These are phyloP conservation scores for Eristalinus aeneus DNA, from an alignment of 2,888 invertebrate genomes.

Conservation along the genomic window DNA sequence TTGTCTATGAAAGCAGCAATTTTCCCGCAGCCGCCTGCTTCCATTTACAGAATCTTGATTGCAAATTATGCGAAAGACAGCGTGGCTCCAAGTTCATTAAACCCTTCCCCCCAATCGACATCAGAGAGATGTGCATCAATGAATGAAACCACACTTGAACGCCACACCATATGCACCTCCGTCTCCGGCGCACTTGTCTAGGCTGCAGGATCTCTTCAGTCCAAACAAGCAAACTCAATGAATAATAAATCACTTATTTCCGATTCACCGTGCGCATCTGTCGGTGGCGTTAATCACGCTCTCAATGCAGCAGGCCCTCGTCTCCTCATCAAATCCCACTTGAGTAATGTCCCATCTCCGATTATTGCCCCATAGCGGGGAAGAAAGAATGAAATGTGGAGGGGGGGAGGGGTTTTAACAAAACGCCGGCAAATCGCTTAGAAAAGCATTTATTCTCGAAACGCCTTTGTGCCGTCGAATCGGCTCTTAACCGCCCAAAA, in stretches of 20 bases:
- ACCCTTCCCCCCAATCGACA: no score
- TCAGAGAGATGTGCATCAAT: not conserved
- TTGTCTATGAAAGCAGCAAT: not conserved
- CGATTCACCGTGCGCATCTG: not conserved
- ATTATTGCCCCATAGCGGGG: not conserved
- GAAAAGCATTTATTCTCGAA: constrained; percentile 5
- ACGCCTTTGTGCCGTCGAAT: not conserved
- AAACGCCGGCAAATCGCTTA: constrained; percentile 26
- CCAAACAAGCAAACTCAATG: not conserved
- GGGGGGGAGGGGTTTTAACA: not conserved
- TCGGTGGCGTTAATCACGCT: not conserved
- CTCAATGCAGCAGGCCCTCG: not conserved
- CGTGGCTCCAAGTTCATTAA: no score
- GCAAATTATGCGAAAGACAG: no score
- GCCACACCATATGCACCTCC: not conserved
- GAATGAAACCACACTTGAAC: not conserved
- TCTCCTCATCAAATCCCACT: constrained; percentile 3
- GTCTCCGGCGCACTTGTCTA: not conserved
- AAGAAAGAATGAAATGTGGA: no score
- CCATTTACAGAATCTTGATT: no score
- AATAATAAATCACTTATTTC: not conserved
- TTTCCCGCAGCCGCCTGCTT: no score
- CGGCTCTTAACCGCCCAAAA: constrained; percentile 31
- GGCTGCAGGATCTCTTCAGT: not conserved
- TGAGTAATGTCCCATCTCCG: not conserved